These are phyloP conservation scores for Dipodomys spectabilis DNA, from an alignment of 2,113 vertebrate genomes.

Conservation along the genomic window DNA sequence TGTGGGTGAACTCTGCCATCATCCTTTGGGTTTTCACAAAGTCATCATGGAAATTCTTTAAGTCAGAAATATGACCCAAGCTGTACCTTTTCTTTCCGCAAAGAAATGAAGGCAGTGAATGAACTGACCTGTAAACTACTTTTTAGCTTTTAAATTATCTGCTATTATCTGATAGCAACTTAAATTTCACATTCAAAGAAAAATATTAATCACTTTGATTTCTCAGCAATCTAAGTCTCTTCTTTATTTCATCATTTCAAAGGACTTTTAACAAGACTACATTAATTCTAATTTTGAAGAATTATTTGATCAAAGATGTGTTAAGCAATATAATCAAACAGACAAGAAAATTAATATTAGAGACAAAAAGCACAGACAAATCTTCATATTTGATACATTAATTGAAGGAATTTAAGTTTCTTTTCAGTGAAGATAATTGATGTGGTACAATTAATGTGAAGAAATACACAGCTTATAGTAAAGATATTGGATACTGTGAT, in stretches of 20 bases:
- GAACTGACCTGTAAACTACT: not conserved
- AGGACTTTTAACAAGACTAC: not conserved
- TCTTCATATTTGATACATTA: constrained; percentile 18
- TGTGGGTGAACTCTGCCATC: not conserved
- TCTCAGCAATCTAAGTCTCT: not conserved
- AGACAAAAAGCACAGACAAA: not conserved
- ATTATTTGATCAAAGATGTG: not conserved
- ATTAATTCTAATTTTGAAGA: constrained; percentile 12
- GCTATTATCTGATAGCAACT: not conserved
- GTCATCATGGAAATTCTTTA: not conserved
- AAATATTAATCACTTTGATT: constrained; percentile 18
- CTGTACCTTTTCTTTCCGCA: not conserved
- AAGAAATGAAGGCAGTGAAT: not conserved
- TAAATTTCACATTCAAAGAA: constrained; percentile 1
- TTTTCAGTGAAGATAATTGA: not conserved
- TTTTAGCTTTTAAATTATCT: not conserved
- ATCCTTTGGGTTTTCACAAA: not conserved
- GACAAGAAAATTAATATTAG: not conserved
- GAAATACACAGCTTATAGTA: not conserved
- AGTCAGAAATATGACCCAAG: not conserved
- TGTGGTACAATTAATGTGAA: constrained; percentile 28
- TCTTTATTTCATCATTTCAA: constrained; percentile 41
- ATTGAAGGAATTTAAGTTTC: not conserved
- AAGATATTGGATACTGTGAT: not conserved
- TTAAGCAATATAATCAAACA: not conserved